Evolutionary conservation across 23 tunicate genomes (phyloP), one percentile per base, ranked within the genome.

Genomic region (Phallusia fumigata): DNA sequence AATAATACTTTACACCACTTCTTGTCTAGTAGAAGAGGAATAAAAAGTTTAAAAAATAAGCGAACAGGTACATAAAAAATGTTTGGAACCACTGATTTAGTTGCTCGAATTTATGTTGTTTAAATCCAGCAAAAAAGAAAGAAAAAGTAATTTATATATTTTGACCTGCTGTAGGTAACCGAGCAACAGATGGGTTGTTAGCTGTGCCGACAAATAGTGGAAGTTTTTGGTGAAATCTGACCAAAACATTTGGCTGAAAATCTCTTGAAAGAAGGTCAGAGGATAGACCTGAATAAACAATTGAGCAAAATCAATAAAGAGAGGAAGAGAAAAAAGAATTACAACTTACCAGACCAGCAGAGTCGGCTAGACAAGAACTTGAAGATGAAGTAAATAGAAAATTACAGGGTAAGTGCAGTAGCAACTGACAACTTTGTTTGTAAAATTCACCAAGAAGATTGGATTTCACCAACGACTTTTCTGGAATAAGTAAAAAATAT

Each of bases 361-460:
- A 13, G 69, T 58, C 28, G 16, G 28, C 1, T 40, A 3, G 47
- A 40, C 10, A 40, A 10, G 47, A 40, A 40, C 47, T 40, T 40
- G 47, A 40, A n/a, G n/a, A n/a, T n/a, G n/a, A n/a, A 1, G 69
- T 58, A 13, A 58, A 58, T 58, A 58, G 69, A 21, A 58, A 58
- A 58, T 58, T 58, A 58, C 69, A 58, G 69, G 69, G 69, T 16
- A 58, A 3, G 69, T 58, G 69, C 28, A 58, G 69, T 24, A 58
- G 28, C 26, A 58, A 58, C 69, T 13, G 69, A 24, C 69, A 58
- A 58, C 69, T 21, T 58, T 58, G 26, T 58, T 22, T 58, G 8
- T 11, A 24, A 21, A 58, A 58, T 24, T 58, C 69, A 40, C 16
- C 3, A 58, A 58, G 2, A 21, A 21, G 69, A 22, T 58, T 22